Conservation (phyloP, 2,797 vertebrate genomes). For the Corythornis leucogaster region DNA sequence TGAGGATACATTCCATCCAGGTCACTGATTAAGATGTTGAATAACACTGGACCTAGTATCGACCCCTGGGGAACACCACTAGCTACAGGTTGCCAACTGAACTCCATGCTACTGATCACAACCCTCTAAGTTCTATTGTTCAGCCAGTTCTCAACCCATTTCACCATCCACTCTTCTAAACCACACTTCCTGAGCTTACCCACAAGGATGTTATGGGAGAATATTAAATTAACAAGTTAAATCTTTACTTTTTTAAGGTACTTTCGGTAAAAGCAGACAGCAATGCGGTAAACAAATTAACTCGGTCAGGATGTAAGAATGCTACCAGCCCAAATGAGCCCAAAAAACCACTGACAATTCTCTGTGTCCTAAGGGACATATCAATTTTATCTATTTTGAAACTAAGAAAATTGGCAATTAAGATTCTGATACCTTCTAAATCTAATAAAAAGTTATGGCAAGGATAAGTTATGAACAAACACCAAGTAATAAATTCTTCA, state of each 20-base stretch:
- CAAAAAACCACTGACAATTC: background rate
- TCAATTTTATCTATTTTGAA: background rate
- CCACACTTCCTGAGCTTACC: too few species aligned
- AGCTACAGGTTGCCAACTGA: too few species aligned
- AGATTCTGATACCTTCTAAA: background rate
- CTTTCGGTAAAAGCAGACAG: background rate
- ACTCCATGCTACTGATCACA: too few species aligned
- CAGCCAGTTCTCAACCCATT: too few species aligned
- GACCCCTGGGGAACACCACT: too few species aligned
- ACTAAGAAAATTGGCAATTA: background rate
- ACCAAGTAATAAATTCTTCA: background rate
- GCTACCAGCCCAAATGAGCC: background rate
- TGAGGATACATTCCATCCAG: too few species aligned
- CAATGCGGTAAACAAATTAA: background rate
- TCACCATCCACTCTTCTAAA: too few species aligned
- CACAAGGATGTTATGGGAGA: background rate
- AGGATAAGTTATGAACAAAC: background rate
- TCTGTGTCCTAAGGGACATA: background rate
- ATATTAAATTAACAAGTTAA: background rate
- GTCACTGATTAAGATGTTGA: too few species aligned
- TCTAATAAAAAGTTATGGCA: background rate
- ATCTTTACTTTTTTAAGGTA: background rate
- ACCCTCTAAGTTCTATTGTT: too few species aligned
- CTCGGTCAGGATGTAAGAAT: background rate
- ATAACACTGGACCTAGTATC: too few species aligned